Percentiles rank a stretch among this genome's conserved stretches.
Evolutionary conservation across 2,797 vertebrate species (phyloP).

Genomic region (Hemitrygon akajei): DNA sequence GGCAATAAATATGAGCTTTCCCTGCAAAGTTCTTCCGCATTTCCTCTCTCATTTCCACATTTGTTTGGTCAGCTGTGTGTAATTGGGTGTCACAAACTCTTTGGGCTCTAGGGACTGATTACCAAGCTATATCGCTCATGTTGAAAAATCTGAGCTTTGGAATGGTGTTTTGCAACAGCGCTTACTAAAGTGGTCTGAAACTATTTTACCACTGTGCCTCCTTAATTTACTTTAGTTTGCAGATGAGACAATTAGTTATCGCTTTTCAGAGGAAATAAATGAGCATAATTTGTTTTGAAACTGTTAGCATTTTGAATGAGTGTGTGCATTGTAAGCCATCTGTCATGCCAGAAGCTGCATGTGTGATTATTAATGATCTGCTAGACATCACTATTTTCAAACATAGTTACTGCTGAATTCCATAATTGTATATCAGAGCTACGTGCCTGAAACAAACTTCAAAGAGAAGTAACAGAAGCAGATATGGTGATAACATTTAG

Average conservation of each 20-base stretch:
- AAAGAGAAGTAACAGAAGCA: too few species aligned
- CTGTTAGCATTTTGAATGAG: slow-evolving; percentile 13
- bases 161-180: background rate
- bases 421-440: background rate
- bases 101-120: too few species aligned
- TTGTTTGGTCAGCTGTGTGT: too few species aligned
- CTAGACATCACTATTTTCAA: background rate
- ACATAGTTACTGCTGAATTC: background rate
- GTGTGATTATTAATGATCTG: slow-evolving; percentile 27
- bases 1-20: too few species aligned
- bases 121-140: too few species aligned
- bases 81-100: too few species aligned
- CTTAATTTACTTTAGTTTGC: background rate
- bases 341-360: slow-evolving; percentile 15
- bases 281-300: slow-evolving; percentile 11
- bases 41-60: too few species aligned
- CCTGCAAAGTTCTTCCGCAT: too few species aligned
- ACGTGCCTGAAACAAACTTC: too few species aligned
- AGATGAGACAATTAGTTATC: background rate
- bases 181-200: background rate
- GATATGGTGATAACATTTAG: too few species aligned
- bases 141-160: too few species aligned
- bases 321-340: slow-evolving; percentile 20
- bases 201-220: background rate
- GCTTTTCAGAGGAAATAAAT: slow-evolving; percentile 15